Evolutionary conservation across 2,888 invertebrate genomes (phyloP).

Genomic region (Zhengitettix transpicula): DNA sequence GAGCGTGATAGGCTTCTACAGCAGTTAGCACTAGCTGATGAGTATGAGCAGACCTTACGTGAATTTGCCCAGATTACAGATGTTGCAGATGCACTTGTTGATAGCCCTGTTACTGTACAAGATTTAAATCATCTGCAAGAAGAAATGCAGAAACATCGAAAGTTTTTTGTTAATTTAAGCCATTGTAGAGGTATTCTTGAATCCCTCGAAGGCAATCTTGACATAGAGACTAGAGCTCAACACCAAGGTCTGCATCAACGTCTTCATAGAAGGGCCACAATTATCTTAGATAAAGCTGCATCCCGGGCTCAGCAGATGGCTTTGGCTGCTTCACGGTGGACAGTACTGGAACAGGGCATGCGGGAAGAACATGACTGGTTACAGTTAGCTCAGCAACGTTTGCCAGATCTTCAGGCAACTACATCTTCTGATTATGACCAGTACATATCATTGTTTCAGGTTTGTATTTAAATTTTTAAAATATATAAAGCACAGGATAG

Average conservation of each 20-base stretch:
- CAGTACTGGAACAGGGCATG: slow-evolving; percentile 60
- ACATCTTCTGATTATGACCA: slow-evolving; percentile 73
- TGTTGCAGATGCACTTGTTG: slow-evolving; percentile 63
- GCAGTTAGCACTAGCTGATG: slow-evolving; percentile 57
- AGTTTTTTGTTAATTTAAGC: slow-evolving; percentile 75
- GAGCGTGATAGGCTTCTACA: slow-evolving; percentile 65
- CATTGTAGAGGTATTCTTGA: slow-evolving; percentile 75
- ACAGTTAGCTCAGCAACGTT: slow-evolving; percentile 65
- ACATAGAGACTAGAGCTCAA: slow-evolving; percentile 56
- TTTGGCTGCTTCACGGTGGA: slow-evolving; percentile 71
- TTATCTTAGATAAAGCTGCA: slow-evolving; percentile 64
- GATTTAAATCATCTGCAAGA: slow-evolving; percentile 68
- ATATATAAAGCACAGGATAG: too few species aligned
- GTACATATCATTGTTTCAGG: slow-evolving; percentile 61
- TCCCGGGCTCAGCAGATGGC: slow-evolving; percentile 70
- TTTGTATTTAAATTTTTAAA: slow-evolving; percentile 1
- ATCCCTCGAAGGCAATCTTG: slow-evolving; percentile 68
- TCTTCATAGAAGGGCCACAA: slow-evolving; percentile 56
- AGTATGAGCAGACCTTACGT: slow-evolving; percentile 73
- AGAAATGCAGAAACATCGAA: slow-evolving; percentile 76
- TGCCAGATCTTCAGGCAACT: slow-evolving; percentile 63
- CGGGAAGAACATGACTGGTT: slow-evolving; percentile 72
- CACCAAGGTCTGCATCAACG: slow-evolving; percentile 58
- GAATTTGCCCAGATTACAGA: slow-evolving; percentile 76
- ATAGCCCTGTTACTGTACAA: slow-evolving; percentile 57